Percentiles rank a stretch among this genome's conserved stretches.
phyloP scores from a whole-genome alignment of 2,797 vertebrate genomes.

The Apodemus agrarius region DNA sequence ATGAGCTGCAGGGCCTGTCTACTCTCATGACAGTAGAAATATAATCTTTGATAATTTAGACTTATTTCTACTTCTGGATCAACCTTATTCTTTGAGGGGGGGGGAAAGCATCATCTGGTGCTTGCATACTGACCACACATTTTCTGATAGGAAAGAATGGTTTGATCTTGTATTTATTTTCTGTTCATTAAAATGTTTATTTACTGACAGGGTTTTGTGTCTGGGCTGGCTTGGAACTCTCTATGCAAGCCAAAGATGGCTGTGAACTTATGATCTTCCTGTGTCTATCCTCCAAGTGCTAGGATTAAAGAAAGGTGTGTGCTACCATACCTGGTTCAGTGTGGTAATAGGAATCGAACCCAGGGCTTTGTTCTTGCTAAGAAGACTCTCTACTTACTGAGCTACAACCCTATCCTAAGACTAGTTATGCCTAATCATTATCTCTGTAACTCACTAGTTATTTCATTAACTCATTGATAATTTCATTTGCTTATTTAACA shows the following conservation, averaged over 20 bases:
- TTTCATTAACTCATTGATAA: background rate
- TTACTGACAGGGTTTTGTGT: background rate
- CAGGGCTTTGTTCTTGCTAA: background rate
- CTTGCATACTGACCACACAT: background rate
- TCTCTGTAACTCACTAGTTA: background rate
- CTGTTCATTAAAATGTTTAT: background rate
- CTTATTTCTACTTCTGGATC: background rate
- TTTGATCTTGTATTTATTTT: background rate
- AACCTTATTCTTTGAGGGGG: background rate
- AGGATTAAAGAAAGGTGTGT: background rate
- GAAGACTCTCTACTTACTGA: background rate
- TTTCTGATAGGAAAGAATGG: background rate
- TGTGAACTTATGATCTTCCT: background rate
- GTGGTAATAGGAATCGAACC: background rate
- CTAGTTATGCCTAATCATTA: background rate
- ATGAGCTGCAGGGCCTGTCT: background rate
- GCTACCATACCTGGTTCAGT: background rate
- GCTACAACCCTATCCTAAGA: background rate
- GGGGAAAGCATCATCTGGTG: background rate
- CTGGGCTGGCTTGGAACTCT: background rate
- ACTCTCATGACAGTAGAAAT: background rate
- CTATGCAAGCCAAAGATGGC: background rate
- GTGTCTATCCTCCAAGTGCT: background rate
- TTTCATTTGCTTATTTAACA: conserved; percentile 24
- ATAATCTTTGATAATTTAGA: background rate